phyloP scores from a whole-genome alignment of 1,140 invertebrate species.

The Chrysomallon squamiferum region DNA sequence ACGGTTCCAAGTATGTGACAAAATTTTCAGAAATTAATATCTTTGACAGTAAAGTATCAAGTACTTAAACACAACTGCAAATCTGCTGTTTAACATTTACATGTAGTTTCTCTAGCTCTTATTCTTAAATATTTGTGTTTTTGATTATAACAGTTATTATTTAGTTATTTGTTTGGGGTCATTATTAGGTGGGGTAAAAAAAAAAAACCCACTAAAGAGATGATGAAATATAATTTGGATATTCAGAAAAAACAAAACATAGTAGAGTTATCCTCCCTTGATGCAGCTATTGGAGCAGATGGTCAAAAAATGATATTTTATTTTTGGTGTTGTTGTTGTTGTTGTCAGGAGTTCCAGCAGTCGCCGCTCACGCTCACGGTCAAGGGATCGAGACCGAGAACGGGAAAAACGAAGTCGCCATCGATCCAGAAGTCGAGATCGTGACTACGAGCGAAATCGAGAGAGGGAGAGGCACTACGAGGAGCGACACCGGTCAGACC shows the following conservation, averaged over 20 bases:
- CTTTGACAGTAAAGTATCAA: neutral
- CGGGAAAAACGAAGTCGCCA: constrained; percentile 61
- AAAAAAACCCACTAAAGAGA: no score
- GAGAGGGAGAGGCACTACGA: constrained; percentile 68
- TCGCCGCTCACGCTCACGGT: constrained; percentile 66
- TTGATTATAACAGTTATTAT: neutral
- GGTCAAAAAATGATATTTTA: neutral
- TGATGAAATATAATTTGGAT: no score
- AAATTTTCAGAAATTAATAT: neutral
- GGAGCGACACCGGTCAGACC: constrained; percentile 47
- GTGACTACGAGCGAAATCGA: constrained; percentile 72
- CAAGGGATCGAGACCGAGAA: constrained; percentile 77
- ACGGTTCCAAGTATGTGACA: constrained; percentile 73
- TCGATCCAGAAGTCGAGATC: constrained; percentile 56
- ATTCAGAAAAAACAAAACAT: no score
- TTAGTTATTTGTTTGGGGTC: neutral
- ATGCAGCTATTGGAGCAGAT: neutral
- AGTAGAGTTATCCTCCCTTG: no score
- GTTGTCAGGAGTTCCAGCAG: constrained; percentile 13
- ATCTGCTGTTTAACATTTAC: neutral
- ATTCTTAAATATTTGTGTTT: neutral
- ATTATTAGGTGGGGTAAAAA: no score
- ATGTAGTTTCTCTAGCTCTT: neutral
- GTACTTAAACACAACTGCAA: neutral
- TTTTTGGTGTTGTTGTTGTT: neutral